phyloP scores from a whole-genome alignment of 1,140 invertebrate species.

The Pseudobourletiella spinata region DNA sequence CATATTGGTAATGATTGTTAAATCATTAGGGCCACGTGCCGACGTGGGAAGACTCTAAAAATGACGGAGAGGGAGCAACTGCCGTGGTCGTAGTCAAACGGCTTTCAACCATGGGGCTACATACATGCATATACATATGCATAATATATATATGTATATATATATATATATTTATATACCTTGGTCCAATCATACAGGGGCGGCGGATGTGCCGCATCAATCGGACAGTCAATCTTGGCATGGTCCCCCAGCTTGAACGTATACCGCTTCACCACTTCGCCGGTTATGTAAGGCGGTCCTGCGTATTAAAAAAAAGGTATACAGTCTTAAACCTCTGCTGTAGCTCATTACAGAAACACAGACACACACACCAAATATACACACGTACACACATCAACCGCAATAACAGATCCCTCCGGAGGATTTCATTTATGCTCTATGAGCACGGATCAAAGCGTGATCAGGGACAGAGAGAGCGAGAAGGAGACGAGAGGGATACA shows the following conservation, averaged over 20 bases:
- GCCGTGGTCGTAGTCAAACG: too few relatives aligned
- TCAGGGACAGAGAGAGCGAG: not conserved
- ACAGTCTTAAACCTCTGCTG: not conserved
- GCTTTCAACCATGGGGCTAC: too few relatives aligned
- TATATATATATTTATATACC: slow-evolving; percentile 8
- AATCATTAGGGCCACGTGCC: too few relatives aligned
- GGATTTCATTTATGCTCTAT: not conserved
- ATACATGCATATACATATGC: too few relatives aligned
- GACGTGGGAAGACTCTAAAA: too few relatives aligned
- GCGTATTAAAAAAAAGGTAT: slow-evolving; percentile 12
- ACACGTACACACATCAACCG: not conserved
- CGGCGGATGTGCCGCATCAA: slow-evolving; percentile 9
- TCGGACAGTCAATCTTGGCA: slow-evolving; percentile 25
- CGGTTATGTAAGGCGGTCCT: slow-evolving; percentile 26
- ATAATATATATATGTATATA: too few relatives aligned
- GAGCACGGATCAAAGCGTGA: not conserved
- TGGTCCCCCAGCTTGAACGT: slow-evolving; percentile 12
- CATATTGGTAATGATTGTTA: too few relatives aligned
- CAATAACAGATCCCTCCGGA: not conserved
- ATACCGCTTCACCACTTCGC: slow-evolving; percentile 8
- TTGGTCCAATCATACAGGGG: slow-evolving; percentile 26
- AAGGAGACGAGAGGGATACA: not conserved
- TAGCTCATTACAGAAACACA: too few relatives aligned
- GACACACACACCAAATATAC: not conserved
- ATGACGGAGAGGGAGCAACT: too few relatives aligned